Evolutionary conservation across 2,113 vertebrate species (phyloP), one percentile per base, ranked within the genome.

Genomic region (Channa argus): DNA sequence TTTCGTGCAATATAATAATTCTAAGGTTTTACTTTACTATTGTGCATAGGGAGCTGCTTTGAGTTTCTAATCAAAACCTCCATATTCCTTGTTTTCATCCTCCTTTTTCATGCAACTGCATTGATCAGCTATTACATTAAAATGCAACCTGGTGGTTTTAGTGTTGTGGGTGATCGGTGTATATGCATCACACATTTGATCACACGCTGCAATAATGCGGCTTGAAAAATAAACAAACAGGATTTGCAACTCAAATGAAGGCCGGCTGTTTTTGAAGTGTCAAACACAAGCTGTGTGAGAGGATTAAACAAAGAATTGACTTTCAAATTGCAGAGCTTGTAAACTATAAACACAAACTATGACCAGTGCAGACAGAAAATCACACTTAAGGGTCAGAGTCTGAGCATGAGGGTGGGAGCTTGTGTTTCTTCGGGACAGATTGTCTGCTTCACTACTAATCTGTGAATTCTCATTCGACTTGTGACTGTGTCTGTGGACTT

Each of bases 381-480:
- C 41, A 43, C 65, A 55, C 56, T 8, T 3, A 5, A 37, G 33
- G 38, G 11, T 58, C 56, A n/a, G 52, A 45, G 70, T 37, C 38
- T 45, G 63, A 45, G 58, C 13, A 49, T 74, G 6, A 52, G 60
- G 71, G 54, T 50, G 67, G 63, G 38, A 61, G 64, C 64, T 65
- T 0, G 62, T 74, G 51, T 63, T 65, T 74, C 58, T 70, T n/a
- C 2, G 0, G 55, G 73, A 65, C 86, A 86, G 81, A 87, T 74
- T 82, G 79, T 33, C 80, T 44, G 85, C 72, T 11, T 24, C 72
- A 47, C 53, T 5, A 50, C 72, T 58, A 45, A 88, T 80, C 62
- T 89, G 89, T 54, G 12, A 88, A 73, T 75, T 86, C 84, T 89
- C 89, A 56, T 75, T 0, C 53, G 74, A 85, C 77, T 75, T 83